phyloP scores from a whole-genome alignment of 2,888 invertebrate species.

The Drosophila siamana region DNA sequence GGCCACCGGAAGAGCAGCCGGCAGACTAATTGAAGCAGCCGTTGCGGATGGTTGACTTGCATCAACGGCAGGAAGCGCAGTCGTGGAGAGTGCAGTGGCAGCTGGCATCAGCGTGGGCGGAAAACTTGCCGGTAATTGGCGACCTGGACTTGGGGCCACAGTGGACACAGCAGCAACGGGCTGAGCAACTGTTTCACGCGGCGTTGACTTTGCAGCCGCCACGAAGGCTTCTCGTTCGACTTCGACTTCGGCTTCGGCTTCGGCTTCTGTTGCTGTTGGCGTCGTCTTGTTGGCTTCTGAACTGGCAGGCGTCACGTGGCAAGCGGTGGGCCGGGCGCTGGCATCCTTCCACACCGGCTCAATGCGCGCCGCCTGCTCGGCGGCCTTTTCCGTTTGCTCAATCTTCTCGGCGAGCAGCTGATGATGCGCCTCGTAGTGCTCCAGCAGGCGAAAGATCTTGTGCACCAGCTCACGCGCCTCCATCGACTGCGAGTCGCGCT shows the following conservation, averaged over 20 bases:
- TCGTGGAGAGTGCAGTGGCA: background rate
- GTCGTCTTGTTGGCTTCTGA: background rate
- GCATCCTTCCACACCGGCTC: slow-evolving; percentile 47
- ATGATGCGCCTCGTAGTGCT: slow-evolving; percentile 79
- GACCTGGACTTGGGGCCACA: too few relatives aligned
- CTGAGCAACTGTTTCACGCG: too few relatives aligned
- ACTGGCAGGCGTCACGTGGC: slow-evolving; percentile 1
- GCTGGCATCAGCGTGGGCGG: background rate
- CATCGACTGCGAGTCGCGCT: slow-evolving; percentile 50
- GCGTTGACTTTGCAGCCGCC: too few relatives aligned
- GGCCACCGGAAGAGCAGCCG: background rate
- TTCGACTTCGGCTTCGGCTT: too few relatives aligned
- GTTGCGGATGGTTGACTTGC: background rate
- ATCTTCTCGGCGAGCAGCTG: slow-evolving; percentile 73
- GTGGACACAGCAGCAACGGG: background rate
- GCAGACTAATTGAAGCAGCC: background rate
- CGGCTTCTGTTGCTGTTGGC: background rate
- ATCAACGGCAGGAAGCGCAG: too few relatives aligned
- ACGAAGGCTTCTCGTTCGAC: too few relatives aligned
- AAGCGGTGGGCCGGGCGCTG: background rate
- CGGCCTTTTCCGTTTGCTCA: slow-evolving; percentile 52
- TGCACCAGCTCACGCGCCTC: slow-evolving; percentile 67
- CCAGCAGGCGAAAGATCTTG: slow-evolving; percentile 74
- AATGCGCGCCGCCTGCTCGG: slow-evolving; percentile 43
- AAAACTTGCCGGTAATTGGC: too few relatives aligned